phyloP scores from a whole-genome alignment of 2,797 vertebrate species.

The Girardinus metallicus region DNA sequence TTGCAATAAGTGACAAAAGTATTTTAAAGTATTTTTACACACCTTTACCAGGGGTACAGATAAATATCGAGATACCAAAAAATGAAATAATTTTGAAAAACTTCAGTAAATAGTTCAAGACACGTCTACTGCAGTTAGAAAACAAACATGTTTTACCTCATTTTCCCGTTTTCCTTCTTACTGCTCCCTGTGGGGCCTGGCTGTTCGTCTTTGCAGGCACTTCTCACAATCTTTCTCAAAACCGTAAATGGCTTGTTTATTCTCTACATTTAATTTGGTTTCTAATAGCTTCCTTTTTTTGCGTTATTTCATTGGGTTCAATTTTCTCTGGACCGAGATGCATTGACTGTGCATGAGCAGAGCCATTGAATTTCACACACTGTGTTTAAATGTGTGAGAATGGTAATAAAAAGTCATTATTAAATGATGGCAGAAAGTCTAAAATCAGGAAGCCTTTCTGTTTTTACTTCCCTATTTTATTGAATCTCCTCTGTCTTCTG shows the following conservation, averaged over 20 bases:
- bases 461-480: conserved; percentile 29
- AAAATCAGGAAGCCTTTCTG: conserved; percentile 3
- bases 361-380: background rate
- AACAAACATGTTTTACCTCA: background rate
- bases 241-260: conserved; percentile 25
- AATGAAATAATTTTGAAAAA: background rate
- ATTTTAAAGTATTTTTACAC: background rate
- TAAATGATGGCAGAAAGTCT: background rate
- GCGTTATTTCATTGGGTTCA: conserved; percentile 28
- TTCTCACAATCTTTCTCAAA: conserved; percentile 14
- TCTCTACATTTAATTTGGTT: conserved; percentile 13
- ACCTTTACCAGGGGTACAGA: background rate
- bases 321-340: conserved; percentile 5
- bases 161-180: background rate
- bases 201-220: conserved; percentile 9
- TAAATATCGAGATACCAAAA: background rate
- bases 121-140: background rate
- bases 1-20: background rate
- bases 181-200: background rate
- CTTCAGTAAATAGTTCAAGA: background rate
- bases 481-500: background rate
- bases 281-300: conserved; percentile 22
- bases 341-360: background rate
- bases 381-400: background rate
- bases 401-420: background rate